phyloP scores from a whole-genome alignment of 2,113 vertebrate species.

The Erythrocercus mccallii region DNA sequence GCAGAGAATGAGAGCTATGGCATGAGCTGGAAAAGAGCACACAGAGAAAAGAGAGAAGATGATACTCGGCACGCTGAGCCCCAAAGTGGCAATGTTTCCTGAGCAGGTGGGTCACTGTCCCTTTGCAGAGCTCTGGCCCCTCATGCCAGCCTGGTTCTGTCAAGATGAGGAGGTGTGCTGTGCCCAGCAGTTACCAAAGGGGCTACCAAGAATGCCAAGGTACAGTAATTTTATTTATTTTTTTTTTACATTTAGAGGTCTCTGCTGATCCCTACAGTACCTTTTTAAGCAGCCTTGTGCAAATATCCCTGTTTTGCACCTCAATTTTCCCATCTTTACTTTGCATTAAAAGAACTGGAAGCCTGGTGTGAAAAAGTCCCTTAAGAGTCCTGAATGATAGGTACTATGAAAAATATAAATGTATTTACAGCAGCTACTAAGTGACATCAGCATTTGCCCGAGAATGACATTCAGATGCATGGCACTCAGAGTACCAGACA shows the following conservation, averaged over 20 bases:
- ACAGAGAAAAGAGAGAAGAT: background rate
- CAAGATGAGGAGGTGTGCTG: fast-evolving
- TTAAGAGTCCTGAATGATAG: background rate
- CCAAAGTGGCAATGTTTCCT: fast-evolving
- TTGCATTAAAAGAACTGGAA: background rate
- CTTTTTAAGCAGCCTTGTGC: background rate
- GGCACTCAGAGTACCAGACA: background rate
- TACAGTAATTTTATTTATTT: background rate
- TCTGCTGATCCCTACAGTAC: background rate
- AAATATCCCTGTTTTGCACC: background rate
- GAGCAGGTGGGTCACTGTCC: background rate
- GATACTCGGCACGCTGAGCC: fast-evolving
- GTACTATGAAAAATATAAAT: slow-evolving; percentile 10
- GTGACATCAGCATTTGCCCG: slow-evolving; percentile 31
- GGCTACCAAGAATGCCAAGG: background rate
- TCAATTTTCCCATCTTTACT: slow-evolving; percentile 9
- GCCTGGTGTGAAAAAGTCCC: background rate
- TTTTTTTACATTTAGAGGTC: background rate
- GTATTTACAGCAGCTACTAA: slow-evolving; percentile 6
- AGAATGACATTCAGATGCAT: background rate
- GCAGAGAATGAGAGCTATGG: background rate
- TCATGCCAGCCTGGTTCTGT: background rate
- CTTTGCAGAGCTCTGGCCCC: background rate
- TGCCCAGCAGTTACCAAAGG: background rate
- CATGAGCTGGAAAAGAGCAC: background rate